These are phyloP conservation scores for Brotula barbata DNA, from an alignment of 2,797 vertebrate genomes.

Conservation along the genomic window DNA sequence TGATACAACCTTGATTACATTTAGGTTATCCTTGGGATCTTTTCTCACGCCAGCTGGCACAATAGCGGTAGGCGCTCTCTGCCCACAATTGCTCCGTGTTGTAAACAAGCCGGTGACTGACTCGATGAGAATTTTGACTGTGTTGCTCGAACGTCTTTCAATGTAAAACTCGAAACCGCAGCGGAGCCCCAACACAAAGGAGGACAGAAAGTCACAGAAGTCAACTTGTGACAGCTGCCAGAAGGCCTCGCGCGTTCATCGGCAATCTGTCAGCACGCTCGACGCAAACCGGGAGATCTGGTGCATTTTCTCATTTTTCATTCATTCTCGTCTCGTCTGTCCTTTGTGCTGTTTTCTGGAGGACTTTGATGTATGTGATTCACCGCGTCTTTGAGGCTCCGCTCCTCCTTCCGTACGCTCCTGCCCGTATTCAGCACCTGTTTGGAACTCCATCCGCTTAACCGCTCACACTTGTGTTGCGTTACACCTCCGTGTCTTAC, in stretches of 20 bases:
- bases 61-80: conserved; percentile 13
- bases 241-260: no score
- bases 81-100: conserved; percentile 38
- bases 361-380: neutral
- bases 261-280: neutral
- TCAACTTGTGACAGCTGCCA: conserved; percentile 5
- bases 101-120: conserved; percentile 46
- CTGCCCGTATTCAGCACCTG: conserved; percentile 53
- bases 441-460: conserved; percentile 29
- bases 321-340: neutral
- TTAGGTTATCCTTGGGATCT: conserved; percentile 44
- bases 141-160: conserved; percentile 8
- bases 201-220: neutral
- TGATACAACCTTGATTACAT: conserved; percentile 33
- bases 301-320: neutral
- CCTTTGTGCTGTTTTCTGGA: no score
- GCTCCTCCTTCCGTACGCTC: conserved; percentile 6
- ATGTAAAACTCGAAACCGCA: conserved; percentile 32
- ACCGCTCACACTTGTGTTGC: conserved; percentile 55
- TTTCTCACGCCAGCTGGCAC: conserved; percentile 42
- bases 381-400: no score
- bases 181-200: conserved; percentile 3
- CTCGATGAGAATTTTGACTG: conserved; percentile 37
- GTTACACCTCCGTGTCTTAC: conserved; percentile 35
- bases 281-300: neutral